A percentile compares a stretch with the other conserved stretches of the same genome.
phyloP scores from a whole-genome alignment of 2,113 vertebrate genomes.

The Cinclus mexicanus region DNA sequence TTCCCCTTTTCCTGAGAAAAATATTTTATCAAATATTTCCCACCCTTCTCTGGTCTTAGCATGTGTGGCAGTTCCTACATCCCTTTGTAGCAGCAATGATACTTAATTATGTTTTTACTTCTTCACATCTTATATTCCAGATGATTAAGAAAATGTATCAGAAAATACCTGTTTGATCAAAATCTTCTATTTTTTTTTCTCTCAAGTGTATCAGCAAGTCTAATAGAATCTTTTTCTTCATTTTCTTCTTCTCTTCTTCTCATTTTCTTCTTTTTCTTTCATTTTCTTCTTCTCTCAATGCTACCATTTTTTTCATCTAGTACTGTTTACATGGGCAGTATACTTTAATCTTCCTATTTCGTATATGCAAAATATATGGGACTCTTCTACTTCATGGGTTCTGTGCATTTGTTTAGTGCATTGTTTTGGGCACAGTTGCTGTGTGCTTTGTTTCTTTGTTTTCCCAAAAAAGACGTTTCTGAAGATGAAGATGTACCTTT shows the following conservation, averaged over 20 bases:
- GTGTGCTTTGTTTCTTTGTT: neutral
- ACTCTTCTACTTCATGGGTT: neutral
- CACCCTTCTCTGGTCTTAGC: slow-evolving; percentile 33
- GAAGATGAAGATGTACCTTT: neutral
- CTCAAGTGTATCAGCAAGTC: neutral
- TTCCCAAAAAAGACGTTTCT: neutral
- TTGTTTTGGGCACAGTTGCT: neutral
- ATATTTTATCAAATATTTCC: slow-evolving; percentile 58
- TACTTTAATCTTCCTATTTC: neutral
- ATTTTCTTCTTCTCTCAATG: neutral
- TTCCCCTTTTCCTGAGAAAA: slow-evolving; percentile 54
- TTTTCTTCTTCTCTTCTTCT: neutral
- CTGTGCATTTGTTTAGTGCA: neutral
- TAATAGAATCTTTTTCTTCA: neutral
- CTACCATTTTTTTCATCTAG: neutral
- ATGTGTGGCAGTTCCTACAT: neutral
- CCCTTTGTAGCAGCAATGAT: fast-evolving
- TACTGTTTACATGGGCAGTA: neutral
- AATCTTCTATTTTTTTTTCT: neutral
- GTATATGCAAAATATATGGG: neutral
- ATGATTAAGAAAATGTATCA: neutral
- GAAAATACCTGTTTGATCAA: neutral
- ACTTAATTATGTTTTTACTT: neutral
- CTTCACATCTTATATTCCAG: neutral
- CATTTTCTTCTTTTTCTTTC: neutral